phyloP scores from a whole-genome alignment of 2,797 vertebrate genomes.

The Pantherophis alleghaniensis region DNA sequence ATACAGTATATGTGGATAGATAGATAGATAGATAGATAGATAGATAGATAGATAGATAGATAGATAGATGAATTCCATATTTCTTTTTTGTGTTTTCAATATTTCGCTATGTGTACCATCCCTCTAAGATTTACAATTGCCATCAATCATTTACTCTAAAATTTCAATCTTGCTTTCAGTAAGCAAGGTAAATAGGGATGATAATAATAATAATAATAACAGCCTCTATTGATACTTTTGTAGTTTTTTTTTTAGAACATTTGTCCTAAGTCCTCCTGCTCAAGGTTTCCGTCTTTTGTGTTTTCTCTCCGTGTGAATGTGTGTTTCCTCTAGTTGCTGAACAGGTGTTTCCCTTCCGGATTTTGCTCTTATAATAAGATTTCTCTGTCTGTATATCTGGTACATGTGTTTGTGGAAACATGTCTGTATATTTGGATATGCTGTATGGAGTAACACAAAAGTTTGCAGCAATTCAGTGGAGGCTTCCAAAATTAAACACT shows the following conservation, averaged over 20 bases:
- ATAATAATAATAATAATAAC: not conserved
- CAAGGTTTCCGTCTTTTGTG: slow-evolving; percentile 31
- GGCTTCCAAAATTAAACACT: not conserved
- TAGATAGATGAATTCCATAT: slow-evolving; percentile 55
- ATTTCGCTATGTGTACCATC: slow-evolving; percentile 39
- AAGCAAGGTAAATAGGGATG: slow-evolving; percentile 53
- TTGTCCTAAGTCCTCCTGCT: slow-evolving; percentile 41
- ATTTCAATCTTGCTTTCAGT: slow-evolving; percentile 56
- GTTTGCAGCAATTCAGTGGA: not conserved
- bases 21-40: too few relatives aligned
- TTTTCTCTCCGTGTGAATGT: not conserved
- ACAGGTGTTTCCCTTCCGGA: slow-evolving; percentile 44
- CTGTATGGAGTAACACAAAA: not conserved
- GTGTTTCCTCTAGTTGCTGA: slow-evolving; percentile 21
- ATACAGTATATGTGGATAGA: too few relatives aligned
- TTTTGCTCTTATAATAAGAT: not conserved
- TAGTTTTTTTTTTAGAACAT: slow-evolving; percentile 44
- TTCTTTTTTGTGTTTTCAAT: slow-evolving; percentile 39
- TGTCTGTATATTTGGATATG: slow-evolving; percentile 6
- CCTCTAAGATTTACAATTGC: slow-evolving; percentile 49
- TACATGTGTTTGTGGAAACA: not conserved
- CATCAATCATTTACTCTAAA: slow-evolving; percentile 53
- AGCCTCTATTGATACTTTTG: not conserved
- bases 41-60: too few relatives aligned
- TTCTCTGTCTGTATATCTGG: not conserved